These are phyloP conservation scores for Mellilla xanthometata DNA, from an alignment of 2,888 invertebrate genomes.

Conservation along the genomic window DNA sequence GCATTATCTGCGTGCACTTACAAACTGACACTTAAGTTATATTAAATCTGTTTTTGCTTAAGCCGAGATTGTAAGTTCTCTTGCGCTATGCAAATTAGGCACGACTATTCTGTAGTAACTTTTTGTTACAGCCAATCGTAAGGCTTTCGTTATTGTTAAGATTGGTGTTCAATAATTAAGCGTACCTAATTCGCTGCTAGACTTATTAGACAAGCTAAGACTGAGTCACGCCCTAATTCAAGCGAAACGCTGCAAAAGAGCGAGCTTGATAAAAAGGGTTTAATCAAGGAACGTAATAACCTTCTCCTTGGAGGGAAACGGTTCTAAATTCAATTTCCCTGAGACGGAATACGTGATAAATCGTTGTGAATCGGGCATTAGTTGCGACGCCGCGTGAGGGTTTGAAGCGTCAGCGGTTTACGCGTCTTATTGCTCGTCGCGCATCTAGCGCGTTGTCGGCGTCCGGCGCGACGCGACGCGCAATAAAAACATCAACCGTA, in stretches of 20 bases:
- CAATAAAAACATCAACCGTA: slow-evolving; percentile 81
- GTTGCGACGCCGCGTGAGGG: slow-evolving; percentile 70
- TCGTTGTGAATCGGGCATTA: slow-evolving; percentile 73
- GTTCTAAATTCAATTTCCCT: slow-evolving; percentile 71
- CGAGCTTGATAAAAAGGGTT: slow-evolving; percentile 51
- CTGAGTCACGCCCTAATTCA: not conserved
- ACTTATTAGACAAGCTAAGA: no score
- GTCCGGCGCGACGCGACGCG: slow-evolving; percentile 64
- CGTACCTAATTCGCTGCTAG: no score
- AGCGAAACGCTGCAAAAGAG: slow-evolving; percentile 19
- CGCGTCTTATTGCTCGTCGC: slow-evolving; percentile 73
- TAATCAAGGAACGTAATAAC: slow-evolving; percentile 62
- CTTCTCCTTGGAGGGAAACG: slow-evolving; percentile 55
- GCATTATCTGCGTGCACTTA: slow-evolving; percentile 13
- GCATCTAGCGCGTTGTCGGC: slow-evolving; percentile 53
- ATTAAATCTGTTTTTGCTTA: slow-evolving; percentile 1
- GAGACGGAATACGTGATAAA: slow-evolving; percentile 74
- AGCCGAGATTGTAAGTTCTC: slow-evolving; percentile 2
- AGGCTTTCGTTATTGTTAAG: no score
- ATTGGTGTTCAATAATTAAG: no score
- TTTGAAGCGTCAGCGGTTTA: slow-evolving; percentile 63
- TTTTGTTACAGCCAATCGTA: not conserved
- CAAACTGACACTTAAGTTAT: slow-evolving; percentile 12
- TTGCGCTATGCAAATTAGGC: slow-evolving; percentile 6
- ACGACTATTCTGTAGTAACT: not conserved